phyloP scores from a whole-genome alignment of 2,888 invertebrate species.

The Sarcophaga subvicina region DNA sequence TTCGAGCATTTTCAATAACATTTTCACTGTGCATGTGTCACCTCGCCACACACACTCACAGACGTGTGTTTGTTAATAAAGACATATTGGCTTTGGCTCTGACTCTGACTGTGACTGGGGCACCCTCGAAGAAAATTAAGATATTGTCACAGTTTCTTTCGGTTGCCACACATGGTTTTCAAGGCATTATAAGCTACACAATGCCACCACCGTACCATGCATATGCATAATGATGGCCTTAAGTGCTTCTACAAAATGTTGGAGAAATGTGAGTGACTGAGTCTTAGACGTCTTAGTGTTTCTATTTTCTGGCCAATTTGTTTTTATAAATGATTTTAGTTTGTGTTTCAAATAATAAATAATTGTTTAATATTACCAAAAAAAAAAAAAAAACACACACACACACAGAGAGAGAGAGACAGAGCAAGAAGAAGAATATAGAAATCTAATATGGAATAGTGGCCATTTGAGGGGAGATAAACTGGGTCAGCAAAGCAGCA shows the following conservation, averaged over 20 bases:
- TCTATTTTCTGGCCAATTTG: background rate
- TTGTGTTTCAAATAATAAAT: constrained; percentile 51
- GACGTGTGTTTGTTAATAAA: background rate
- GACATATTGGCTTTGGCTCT: background rate
- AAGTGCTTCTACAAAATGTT: constrained; percentile 37
- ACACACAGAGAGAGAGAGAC: background rate
- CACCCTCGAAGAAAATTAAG: constrained; percentile 17
- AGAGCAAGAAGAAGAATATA: background rate
- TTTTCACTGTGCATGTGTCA: background rate
- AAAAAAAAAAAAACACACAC: background rate
- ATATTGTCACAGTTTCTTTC: constrained; percentile 16
- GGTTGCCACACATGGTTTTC: background rate
- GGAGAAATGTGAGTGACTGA: too few species aligned
- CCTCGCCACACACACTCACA: background rate
- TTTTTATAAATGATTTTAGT: constrained; percentile 48
- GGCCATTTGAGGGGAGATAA: background rate
- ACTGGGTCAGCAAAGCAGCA: constrained; percentile 18
- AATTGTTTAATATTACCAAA: constrained; percentile 27
- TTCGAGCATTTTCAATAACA: background rate
- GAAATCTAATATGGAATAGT: too few species aligned
- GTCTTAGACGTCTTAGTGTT: background rate
- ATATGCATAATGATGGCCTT: constrained; percentile 4
- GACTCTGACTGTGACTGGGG: background rate
- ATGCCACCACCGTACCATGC: background rate
- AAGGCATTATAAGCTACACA: background rate